A percentile compares a stretch with the other conserved stretches of the same genome.
Conservation (phyloP, 2,888 invertebrate genomes). For the Stenodera caucasica region DNA sequence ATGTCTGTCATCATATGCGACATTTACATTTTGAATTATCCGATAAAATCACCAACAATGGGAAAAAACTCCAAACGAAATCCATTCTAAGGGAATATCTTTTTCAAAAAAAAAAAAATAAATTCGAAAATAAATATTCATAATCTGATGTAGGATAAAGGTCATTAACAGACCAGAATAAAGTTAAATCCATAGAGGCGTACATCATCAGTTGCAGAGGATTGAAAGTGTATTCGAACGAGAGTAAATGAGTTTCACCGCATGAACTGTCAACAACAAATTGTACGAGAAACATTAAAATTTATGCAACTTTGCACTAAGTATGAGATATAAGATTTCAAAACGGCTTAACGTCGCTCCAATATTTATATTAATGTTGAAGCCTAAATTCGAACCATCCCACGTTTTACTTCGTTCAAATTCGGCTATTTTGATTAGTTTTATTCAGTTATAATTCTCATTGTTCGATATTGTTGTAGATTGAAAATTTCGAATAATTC, state of each 20-base stretch:
- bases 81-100: no score
- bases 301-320: conserved; percentile 1
- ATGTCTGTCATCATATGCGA: background rate
- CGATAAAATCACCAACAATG: background rate
- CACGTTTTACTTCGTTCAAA: no score
- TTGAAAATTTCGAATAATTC: background rate
- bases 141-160: background rate
- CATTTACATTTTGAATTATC: background rate
- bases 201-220: background rate
- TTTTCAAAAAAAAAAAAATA: no score
- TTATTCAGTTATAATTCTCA: no score
- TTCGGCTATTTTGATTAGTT: no score
- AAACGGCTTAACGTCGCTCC: background rate
- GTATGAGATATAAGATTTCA: background rate
- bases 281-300: background rate
- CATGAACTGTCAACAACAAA: conserved; percentile 4
- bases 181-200: background rate
- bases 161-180: background rate
- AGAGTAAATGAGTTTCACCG: background rate
- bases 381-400: no score
- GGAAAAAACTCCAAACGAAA: no score
- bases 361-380: background rate
- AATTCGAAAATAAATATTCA: background rate
- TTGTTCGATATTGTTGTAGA: background rate
- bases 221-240: conserved; percentile 1